Evolutionary conservation across 2,113 vertebrate species (phyloP).

Genomic region (Phocoena phocoena): DNA sequence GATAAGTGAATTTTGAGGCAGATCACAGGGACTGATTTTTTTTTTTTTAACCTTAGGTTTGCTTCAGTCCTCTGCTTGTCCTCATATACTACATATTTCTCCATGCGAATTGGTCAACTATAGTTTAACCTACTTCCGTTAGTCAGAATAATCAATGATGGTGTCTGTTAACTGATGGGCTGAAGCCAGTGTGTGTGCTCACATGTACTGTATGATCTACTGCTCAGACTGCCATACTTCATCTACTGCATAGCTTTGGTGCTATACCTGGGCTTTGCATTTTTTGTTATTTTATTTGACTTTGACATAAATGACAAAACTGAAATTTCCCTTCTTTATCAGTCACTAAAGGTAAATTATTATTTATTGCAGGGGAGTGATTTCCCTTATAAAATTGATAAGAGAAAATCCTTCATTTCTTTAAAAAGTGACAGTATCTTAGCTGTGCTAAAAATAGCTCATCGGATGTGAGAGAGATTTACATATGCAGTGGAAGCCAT

Average conservation of each 20-base stretch:
- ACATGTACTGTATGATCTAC: background rate
- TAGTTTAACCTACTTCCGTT: background rate
- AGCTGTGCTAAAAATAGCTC: background rate
- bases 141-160: background rate
- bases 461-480: background rate
- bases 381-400: background rate
- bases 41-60: background rate
- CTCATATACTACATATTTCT: background rate
- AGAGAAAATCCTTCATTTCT: background rate
- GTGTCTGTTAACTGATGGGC: background rate
- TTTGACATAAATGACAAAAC: background rate
- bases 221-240: background rate
- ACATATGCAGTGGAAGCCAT: background rate
- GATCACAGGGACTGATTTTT: background rate
- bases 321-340: background rate
- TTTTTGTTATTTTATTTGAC: background rate
- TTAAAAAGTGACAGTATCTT: background rate
- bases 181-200: background rate
- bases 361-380: background rate
- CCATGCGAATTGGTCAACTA: background rate
- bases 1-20: background rate
- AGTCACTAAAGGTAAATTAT: background rate
- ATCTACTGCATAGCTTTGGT: background rate
- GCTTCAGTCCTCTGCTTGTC: background rate
- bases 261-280: background rate